Conservation (phyloP, 1,140 invertebrate species). For the Helicoverpa armigera region DNA sequence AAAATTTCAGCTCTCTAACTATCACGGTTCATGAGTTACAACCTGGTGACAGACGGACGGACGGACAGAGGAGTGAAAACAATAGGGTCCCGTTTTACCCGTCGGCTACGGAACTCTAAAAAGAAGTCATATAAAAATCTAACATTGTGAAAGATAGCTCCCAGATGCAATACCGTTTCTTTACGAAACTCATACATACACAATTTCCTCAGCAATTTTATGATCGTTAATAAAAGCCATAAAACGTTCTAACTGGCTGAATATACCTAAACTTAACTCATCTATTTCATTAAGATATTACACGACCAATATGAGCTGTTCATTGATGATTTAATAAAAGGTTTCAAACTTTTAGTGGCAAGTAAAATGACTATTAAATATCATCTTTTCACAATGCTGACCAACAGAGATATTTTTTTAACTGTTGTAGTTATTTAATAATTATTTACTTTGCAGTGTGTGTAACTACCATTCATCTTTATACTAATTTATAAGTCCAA, state of each 20-base stretch:
- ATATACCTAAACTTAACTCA: not conserved
- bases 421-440: not conserved
- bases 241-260: not conserved
- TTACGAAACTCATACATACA: constrained; percentile 11
- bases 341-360: not conserved
- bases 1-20: no score
- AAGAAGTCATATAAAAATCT: no score
- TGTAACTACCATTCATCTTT: no score
- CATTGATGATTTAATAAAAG: not conserved
- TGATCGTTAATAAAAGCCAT: not conserved
- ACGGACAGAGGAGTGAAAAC: no score
- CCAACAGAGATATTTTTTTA: not conserved
- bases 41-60: no score
- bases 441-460: no score
- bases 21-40: no score
- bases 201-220: not conserved
- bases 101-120: no score
- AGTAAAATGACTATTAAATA: not conserved
- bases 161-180: not conserved
- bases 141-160: no score
- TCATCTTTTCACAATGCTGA: no score
- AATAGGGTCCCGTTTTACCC: no score
- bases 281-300: not conserved
- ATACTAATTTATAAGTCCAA: no score
- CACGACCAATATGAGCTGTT: not conserved